These are phyloP conservation scores for Torymus auratus DNA, from an alignment of 2,888 invertebrate species.

Conservation along the genomic window DNA sequence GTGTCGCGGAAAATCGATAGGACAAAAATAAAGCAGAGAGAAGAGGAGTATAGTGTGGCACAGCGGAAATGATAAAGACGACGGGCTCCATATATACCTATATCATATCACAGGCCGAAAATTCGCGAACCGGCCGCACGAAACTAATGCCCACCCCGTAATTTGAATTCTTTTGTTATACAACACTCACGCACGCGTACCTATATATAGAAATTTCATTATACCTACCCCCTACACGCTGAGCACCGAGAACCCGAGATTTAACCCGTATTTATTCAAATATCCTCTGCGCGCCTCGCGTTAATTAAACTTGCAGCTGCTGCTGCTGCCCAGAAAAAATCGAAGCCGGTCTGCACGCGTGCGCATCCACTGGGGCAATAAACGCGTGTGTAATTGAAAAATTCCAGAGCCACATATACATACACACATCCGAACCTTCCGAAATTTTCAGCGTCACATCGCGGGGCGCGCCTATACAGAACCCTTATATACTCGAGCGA, in stretches of 20 bases:
- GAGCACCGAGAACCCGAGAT: slow-evolving; percentile 8
- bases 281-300: slow-evolving; percentile 18
- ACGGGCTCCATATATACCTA: not conserved
- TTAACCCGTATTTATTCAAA: slow-evolving; percentile 48
- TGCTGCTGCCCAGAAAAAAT: not conserved
- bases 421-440: too few relatives aligned
- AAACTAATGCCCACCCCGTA: slow-evolving; percentile 8
- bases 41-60: not conserved
- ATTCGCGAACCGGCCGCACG: too few relatives aligned
- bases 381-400: too few relatives aligned
- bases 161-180: slow-evolving; percentile 37
- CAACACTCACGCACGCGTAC: not conserved
- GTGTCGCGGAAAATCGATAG: slow-evolving; percentile 43
- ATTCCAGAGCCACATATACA: too few relatives aligned
- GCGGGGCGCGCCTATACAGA: not conserved
- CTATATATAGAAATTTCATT: slow-evolving; percentile 35
- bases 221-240: slow-evolving; percentile 10
- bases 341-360: slow-evolving; percentile 27
- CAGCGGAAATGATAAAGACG: slow-evolving; percentile 8
- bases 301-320: slow-evolving; percentile 38
- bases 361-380: too few relatives aligned
- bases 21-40: slow-evolving; percentile 41
- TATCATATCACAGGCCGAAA: not conserved
- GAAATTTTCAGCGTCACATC: not conserved
- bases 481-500: not conserved